These are phyloP conservation scores for Lucilia sericata DNA, from an alignment of 1,140 invertebrate genomes.

Conservation along the genomic window DNA sequence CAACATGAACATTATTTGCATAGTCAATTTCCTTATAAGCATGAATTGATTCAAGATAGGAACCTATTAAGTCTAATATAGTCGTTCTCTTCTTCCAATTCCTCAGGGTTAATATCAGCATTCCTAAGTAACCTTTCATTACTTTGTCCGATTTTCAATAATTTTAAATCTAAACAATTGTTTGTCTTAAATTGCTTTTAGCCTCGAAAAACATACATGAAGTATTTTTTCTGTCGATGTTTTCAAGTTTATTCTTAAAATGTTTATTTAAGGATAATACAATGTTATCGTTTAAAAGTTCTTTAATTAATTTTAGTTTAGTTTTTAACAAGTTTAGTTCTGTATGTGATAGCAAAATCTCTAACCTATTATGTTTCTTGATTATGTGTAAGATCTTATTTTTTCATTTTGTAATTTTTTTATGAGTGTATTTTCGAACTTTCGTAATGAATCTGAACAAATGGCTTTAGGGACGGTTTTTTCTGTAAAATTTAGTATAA, in stretches of 20 bases:
- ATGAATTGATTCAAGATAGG: not conserved
- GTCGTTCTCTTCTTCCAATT: not conserved
- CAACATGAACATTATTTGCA: not conserved
- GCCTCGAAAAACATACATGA: not conserved
- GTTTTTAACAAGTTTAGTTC: not conserved
- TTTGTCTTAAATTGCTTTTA: not conserved
- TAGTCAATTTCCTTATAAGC: not conserved
- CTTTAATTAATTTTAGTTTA: conserved; percentile 27
- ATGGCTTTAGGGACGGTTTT: not conserved
- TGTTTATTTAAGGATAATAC: not conserved
- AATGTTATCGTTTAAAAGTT: not conserved
- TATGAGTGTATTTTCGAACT: not conserved
- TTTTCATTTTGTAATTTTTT: conserved; percentile 16
- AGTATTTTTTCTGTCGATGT: not conserved
- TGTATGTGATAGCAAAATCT: not conserved
- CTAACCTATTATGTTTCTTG: conserved; percentile 6
- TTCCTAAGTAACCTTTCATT: not conserved
- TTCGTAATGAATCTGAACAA: not conserved
- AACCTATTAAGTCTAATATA: not conserved
- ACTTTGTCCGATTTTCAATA: not conserved
- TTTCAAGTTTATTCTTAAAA: conserved; percentile 2
- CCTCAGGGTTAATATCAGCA: not conserved
- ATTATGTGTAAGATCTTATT: conserved; percentile 11
- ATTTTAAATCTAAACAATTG: not conserved
- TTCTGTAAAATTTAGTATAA: not conserved